Conservation (phyloP, 2,113 vertebrate species). For the Oncorhynchus clarkii region DNA sequence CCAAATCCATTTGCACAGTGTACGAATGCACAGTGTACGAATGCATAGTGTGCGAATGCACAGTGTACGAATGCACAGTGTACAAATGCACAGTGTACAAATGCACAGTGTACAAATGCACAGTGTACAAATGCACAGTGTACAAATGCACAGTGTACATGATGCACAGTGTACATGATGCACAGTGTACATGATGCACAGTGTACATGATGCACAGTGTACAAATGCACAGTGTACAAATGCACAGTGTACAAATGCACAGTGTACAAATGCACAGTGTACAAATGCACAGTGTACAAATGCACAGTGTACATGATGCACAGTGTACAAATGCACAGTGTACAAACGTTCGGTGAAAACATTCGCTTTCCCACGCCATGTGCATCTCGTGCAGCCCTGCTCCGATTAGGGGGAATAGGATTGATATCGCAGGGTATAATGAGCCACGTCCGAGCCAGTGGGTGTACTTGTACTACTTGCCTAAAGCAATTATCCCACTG, state of each 20-base stretch:
- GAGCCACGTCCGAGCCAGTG: conserved; percentile 9
- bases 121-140: too few relatives aligned
- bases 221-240: too few relatives aligned
- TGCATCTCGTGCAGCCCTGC: neutral
- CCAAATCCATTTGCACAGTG: neutral
- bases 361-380: neutral
- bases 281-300: neutral
- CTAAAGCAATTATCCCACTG: neutral
- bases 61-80: neutral
- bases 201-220: neutral
- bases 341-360: neutral
- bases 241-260: too few relatives aligned
- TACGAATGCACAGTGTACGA: too few relatives aligned
- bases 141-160: neutral
- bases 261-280: neutral
- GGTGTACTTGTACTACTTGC: conserved; percentile 19
- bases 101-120: neutral
- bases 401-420: neutral
- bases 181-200: neutral
- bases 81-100: neutral
- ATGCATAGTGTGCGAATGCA: too few relatives aligned
- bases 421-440: neutral
- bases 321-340: neutral
- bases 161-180: neutral
- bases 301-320: too few relatives aligned